Conservation (phyloP, 2,113 vertebrate species). For the Macrotis lagotis region DNA sequence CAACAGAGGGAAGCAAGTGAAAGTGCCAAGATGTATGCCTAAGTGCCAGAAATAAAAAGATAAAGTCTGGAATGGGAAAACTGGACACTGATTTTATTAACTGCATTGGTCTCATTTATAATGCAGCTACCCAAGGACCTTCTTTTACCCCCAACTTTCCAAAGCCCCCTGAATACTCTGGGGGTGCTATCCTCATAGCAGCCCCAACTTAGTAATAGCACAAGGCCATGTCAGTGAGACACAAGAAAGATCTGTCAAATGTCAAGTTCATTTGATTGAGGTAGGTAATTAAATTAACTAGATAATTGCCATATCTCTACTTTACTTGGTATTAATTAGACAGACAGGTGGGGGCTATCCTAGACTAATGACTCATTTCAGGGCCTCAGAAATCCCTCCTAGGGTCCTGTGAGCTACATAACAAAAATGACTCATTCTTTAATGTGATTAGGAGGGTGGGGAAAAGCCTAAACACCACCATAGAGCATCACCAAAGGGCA, state of each 20-base stretch:
- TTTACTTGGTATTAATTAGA: neutral
- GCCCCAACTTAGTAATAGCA: neutral
- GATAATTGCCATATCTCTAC: neutral
- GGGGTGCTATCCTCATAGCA: neutral
- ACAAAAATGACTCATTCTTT: neutral
- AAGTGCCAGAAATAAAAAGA: neutral
- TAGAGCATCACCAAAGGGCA: neutral
- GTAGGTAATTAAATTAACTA: conserved; percentile 1
- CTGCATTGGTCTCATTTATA: neutral
- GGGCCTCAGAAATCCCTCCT: neutral
- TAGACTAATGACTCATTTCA: neutral
- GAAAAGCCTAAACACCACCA: neutral
- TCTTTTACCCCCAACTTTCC: neutral
- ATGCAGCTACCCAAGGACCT: neutral
- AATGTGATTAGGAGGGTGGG: neutral
- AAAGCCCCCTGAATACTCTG: neutral
- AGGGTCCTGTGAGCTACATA: neutral
- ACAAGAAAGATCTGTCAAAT: neutral
- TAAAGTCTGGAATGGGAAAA: neutral
- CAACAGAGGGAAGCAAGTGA: neutral
- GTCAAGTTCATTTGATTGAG: neutral
- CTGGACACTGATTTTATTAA: neutral
- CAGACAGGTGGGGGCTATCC: neutral
- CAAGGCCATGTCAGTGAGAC: neutral
- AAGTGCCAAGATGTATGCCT: neutral